These are phyloP conservation scores for Chionis minor DNA, from an alignment of 2,113 vertebrate genomes.

Conservation along the genomic window DNA sequence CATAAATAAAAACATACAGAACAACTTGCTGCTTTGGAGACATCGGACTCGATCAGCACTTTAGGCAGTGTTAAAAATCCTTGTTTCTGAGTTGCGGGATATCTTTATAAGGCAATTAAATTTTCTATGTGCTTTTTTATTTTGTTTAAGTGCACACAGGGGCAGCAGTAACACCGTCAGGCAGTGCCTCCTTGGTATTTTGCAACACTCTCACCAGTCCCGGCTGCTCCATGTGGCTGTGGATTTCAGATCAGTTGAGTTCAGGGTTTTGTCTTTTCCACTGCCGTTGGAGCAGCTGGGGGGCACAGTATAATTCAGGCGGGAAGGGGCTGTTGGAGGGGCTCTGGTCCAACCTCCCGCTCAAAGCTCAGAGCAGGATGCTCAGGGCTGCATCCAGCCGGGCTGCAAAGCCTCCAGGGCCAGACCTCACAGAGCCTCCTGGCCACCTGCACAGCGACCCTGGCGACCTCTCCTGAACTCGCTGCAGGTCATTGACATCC, in stretches of 20 bases:
- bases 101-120: neutral
- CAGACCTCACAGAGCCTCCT: neutral
- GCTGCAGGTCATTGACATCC: fast-evolving
- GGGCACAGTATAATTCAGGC: neutral
- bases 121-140: neutral
- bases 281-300: neutral
- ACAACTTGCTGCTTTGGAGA: neutral
- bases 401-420: neutral
- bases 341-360: neutral
- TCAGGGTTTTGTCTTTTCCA: neutral
- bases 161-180: neutral
- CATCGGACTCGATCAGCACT: neutral
- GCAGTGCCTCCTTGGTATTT: neutral
- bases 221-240: neutral
- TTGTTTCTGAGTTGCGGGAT: neutral
- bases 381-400: neutral
- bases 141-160: neutral
- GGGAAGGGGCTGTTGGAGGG: neutral
- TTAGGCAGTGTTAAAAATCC: neutral
- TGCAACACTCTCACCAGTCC: neutral
- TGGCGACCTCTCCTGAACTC: neutral
- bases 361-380: neutral
- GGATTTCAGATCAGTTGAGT: neutral
- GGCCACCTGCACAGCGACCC: neutral
- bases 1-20: neutral